phyloP scores from a whole-genome alignment of 2,888 invertebrate species.

The Poecilobothrus nobilitatus region DNA sequence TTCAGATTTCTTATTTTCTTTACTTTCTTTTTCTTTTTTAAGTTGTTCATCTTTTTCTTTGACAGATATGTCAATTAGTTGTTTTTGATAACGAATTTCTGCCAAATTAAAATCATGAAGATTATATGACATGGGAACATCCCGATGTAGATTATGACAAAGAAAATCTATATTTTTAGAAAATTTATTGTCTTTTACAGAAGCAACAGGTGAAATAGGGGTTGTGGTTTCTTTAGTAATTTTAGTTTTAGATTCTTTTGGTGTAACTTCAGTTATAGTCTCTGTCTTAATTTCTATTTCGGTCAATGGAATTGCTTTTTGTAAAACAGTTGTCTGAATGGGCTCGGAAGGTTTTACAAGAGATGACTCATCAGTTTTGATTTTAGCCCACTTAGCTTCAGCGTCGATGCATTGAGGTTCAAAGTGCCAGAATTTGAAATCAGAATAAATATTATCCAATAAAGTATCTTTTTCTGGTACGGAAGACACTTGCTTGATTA shows the following conservation, averaged over 20 bases:
- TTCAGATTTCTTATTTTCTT: slow-evolving; percentile 36
- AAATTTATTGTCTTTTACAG: not conserved
- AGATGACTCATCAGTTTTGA: not conserved
- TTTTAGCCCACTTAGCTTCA: slow-evolving; percentile 49
- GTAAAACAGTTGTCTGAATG: not conserved
- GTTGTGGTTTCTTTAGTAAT: too few species aligned
- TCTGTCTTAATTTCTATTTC: not conserved
- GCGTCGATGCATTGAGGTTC: slow-evolving; percentile 58
- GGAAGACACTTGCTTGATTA: not conserved
- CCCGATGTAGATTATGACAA: slow-evolving; percentile 36
- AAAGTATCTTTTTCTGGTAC: not conserved
- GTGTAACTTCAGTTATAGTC: not conserved
- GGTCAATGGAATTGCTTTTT: not conserved
- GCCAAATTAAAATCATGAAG: slow-evolving; percentile 57
- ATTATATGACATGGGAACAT: slow-evolving; percentile 54
- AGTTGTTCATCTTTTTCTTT: slow-evolving; percentile 27
- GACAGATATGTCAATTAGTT: slow-evolving; percentile 40
- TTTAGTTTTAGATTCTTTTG: not conserved
- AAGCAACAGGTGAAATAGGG: not conserved
- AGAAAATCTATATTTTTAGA: slow-evolving; percentile 8
- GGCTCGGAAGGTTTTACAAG: not conserved
- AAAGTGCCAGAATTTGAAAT: slow-evolving; percentile 50
- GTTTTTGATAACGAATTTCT: slow-evolving; percentile 53
- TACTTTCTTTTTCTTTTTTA: slow-evolving; percentile 26
- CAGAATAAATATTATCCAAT: slow-evolving; percentile 3